Evolutionary conservation across 1,140 invertebrate genomes (phyloP).

Genomic region (Centruroides vittatus): DNA sequence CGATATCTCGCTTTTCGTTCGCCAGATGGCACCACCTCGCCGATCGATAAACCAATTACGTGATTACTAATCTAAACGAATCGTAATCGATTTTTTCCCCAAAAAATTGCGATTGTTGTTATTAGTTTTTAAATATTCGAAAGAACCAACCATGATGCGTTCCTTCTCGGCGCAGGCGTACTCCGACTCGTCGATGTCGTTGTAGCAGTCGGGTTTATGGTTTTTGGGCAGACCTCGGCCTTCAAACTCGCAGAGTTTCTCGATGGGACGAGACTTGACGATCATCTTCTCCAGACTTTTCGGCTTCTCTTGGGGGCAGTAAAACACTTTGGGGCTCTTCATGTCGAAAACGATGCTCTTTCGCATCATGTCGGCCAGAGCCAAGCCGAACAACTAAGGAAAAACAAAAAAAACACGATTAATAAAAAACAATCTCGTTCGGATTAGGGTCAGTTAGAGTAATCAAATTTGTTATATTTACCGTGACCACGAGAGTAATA

Average conservation of each 20-base stretch:
- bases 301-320: conserved; percentile 61
- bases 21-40: neutral
- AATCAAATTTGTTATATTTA: no score
- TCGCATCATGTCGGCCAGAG: conserved; percentile 51
- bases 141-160: conserved; percentile 46
- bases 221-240: conserved; percentile 47
- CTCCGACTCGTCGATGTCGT: conserved; percentile 62
- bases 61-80: neutral
- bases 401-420: neutral
- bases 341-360: conserved; percentile 70
- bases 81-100: neutral
- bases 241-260: conserved; percentile 58
- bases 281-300: conserved; percentile 33
- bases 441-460: no score
- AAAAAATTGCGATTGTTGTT: neutral
- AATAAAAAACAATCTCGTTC: neutral
- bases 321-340: conserved; percentile 67
- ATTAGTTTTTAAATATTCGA: neutral
- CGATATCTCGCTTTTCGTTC: neutral
- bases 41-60: neutral
- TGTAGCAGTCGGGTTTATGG: conserved; percentile 65
- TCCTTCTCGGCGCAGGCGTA: conserved; percentile 70
- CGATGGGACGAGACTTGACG: conserved; percentile 46
- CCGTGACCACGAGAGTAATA: no score
- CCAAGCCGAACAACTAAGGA: neutral